Percentiles rank a stretch among this genome's conserved stretches.
Evolutionary conservation across 2,797 vertebrate genomes (phyloP).

Genomic region (Cetoscarus ocellatus): DNA sequence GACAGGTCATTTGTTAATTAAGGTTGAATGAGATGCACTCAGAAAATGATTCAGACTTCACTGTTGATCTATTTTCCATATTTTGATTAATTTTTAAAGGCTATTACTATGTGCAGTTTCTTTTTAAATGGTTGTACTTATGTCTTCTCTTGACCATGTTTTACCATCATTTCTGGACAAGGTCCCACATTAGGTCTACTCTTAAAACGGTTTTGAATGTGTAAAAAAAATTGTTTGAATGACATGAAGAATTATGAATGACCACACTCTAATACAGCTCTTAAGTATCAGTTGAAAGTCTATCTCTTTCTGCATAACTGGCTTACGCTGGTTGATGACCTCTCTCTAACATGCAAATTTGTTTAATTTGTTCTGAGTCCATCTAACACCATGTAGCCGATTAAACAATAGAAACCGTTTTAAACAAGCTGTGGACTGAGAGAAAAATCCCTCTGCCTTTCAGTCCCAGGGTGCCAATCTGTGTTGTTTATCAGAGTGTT

Average conservation of each 20-base stretch:
- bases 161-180: too few species aligned
- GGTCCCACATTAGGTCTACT: too few species aligned
- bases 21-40: too few species aligned
- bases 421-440: neutral
- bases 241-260: neutral
- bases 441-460: slow-evolving; percentile 17
- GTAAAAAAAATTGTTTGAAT: neutral
- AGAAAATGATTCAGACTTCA: too few species aligned
- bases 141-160: too few species aligned
- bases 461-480: slow-evolving; percentile 37
- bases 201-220: too few species aligned
- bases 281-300: neutral
- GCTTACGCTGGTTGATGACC: neutral
- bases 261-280: too few species aligned
- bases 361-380: neutral
- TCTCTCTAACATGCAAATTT: neutral
- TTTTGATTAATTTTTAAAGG: too few species aligned
- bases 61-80: too few species aligned
- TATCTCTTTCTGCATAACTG: neutral
- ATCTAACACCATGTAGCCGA: neutral
- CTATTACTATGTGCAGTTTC: too few species aligned
- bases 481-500: slow-evolving; percentile 65
- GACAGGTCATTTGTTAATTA: too few species aligned
- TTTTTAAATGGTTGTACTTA: too few species aligned
- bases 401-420: slow-evolving; percentile 7